phyloP scores from a whole-genome alignment of 1,140 invertebrate genomes.

The Euwallacea fornicatus region DNA sequence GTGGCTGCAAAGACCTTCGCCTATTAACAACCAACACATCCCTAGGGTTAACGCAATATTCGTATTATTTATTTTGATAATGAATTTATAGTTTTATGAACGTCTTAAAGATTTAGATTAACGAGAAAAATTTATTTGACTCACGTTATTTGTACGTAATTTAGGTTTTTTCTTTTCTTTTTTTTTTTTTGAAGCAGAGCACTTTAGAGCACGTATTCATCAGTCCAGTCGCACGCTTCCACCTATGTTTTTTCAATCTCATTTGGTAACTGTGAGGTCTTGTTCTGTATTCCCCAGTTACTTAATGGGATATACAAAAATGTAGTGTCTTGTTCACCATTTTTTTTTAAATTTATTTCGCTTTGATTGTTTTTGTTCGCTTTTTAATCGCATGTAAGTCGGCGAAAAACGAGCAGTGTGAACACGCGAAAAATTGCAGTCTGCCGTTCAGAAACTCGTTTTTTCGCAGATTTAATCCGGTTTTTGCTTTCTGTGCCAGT shows the following conservation, averaged over 20 bases:
- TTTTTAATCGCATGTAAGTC: no score
- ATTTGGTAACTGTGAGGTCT: conserved; percentile 87
- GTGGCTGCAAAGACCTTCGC: conserved; percentile 54
- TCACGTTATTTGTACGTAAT: not conserved
- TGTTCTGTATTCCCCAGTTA: conserved; percentile 64
- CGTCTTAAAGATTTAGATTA: no score
- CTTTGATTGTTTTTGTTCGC: not conserved
- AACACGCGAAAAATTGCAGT: no score
- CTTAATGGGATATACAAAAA: conserved; percentile 66
- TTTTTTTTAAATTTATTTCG: conserved; percentile 47
- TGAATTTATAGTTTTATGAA: conserved; percentile 17
- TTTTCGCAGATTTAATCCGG: no score
- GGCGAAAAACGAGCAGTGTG: no score
- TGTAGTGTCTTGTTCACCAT: conserved; percentile 49
- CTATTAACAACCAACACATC: conserved; percentile 14
- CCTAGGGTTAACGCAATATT: no score
- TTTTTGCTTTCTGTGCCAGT: no score
- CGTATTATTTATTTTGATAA: not conserved
- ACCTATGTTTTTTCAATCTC: conserved; percentile 71
- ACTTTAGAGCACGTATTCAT: conserved; percentile 12
- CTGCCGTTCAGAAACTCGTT: no score
- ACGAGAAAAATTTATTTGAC: no score
- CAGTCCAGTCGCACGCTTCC: conserved; percentile 46
- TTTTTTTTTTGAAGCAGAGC: conserved; percentile 6
- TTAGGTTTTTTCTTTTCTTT: not conserved